These are phyloP conservation scores for Hyposoter dolosus DNA, from an alignment of 2,888 invertebrate genomes.

Conservation along the genomic window DNA sequence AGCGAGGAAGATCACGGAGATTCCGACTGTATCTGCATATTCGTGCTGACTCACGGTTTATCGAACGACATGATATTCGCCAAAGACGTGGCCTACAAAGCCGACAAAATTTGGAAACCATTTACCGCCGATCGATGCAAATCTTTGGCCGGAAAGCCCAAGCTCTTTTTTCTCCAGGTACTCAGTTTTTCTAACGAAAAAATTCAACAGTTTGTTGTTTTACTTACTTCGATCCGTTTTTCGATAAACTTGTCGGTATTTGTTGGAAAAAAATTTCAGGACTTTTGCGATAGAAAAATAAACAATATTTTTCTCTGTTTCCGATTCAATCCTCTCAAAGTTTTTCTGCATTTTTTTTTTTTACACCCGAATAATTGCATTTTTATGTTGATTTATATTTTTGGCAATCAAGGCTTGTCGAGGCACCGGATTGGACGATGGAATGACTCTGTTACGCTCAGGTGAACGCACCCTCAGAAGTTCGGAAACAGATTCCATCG, in stretches of 20 bases:
- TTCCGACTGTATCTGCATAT: slow-evolving; percentile 86
- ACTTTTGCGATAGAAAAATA: no score
- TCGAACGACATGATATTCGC: slow-evolving; percentile 86
- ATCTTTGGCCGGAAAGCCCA: slow-evolving; percentile 87
- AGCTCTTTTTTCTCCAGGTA: slow-evolving; percentile 88
- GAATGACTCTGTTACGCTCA: slow-evolving; percentile 79
- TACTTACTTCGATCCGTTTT: no score
- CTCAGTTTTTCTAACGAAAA: background rate
- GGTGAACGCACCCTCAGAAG: slow-evolving; percentile 25
- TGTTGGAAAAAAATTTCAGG: background rate
- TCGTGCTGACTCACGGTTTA: slow-evolving; percentile 87
- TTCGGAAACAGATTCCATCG: slow-evolving; percentile 80
- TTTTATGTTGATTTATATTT: background rate
- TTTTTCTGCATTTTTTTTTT: slow-evolving; percentile 6
- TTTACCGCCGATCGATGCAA: slow-evolving; percentile 87
- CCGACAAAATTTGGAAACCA: slow-evolving; percentile 85
- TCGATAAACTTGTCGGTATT: no score
- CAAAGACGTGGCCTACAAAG: slow-evolving; percentile 85
- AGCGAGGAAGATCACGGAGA: slow-evolving; percentile 85
- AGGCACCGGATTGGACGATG: slow-evolving; percentile 84
- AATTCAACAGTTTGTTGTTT: background rate
- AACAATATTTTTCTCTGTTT: background rate
- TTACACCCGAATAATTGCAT: no score
- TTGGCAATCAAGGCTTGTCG: slow-evolving; percentile 85
- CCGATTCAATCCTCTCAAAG: background rate